These are phyloP conservation scores for Lepas anatifera DNA, from an alignment of 2,888 invertebrate genomes.

Conservation along the genomic window DNA sequence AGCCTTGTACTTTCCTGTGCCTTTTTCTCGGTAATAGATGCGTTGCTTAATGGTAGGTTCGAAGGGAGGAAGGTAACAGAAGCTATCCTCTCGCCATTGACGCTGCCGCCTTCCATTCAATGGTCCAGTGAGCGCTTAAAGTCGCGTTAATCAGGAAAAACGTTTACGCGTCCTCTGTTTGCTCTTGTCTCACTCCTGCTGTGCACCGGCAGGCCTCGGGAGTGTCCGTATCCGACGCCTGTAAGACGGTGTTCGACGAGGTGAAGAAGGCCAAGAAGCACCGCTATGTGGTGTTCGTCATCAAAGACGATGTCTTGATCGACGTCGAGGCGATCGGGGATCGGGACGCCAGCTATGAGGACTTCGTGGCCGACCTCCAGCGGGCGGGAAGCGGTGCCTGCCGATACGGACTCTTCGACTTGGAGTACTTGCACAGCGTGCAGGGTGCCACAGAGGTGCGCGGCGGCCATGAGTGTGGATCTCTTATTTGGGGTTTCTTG, in stretches of 20 bases:
- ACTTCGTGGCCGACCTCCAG: conserved; percentile 87
- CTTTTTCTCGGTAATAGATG: too few species aligned
- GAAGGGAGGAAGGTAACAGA: too few species aligned
- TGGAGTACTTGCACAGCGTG: conserved; percentile 94
- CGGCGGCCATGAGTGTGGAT: too few species aligned
- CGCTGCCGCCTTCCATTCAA: too few species aligned
- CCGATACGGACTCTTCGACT: conserved; percentile 85
- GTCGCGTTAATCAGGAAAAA: too few species aligned
- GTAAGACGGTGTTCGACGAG: conserved; percentile 90
- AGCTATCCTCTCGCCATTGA: too few species aligned
- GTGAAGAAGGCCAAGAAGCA: conserved; percentile 96
- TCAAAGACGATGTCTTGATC: conserved; percentile 91
- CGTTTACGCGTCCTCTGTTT: too few species aligned
- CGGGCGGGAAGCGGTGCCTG: conserved; percentile 85
- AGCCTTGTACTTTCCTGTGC: too few species aligned
- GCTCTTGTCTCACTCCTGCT: too few species aligned
- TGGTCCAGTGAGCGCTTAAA: too few species aligned
- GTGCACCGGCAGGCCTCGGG: conserved; percentile 86
- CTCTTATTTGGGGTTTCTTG: too few species aligned
- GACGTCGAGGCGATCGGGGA: conserved; percentile 63
- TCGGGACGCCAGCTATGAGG: conserved; percentile 82
- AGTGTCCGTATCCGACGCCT: conserved; percentile 87
- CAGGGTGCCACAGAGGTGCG: conserved; percentile 80
- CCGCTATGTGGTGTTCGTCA: conserved; percentile 91
- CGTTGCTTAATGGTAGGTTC: too few species aligned